Evolutionary conservation across 2,888 invertebrate species (phyloP), one percentile per base, ranked within the genome.

Genomic region (Onchidella celtica): DNA sequence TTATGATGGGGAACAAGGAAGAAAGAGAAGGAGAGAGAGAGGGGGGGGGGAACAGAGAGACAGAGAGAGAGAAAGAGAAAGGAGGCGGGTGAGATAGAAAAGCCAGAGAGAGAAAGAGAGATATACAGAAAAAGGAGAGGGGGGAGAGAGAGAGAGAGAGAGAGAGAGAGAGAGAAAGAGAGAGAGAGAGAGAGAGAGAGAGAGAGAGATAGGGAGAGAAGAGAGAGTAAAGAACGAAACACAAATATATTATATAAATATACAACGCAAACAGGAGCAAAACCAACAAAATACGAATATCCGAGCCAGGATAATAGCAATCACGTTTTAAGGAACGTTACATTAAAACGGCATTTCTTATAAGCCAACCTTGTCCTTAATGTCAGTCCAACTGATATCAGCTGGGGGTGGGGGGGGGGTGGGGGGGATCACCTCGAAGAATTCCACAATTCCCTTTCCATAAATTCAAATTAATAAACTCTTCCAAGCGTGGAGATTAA

Each of bases 11-110:
- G 36, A 36, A 24, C 17, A 63, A 21, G 63, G 17, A 17, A 47
- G 47, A 6, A 17, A 47, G 47, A 47, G 47, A 47, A 17, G 17
- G 47, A 47, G 47, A 75, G 75, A 75, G 38, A 75, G 75, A 75
- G 63, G 38, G 61, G 38, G 75, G 36, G 75, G 63, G 24, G 32
- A 40, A 36, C 24, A 63, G 40, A 65, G 61, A 75, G 63, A 38
- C 38, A 75, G 27, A 32, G 61, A 61, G 73, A 55, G 59, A 61
- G 75, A 75, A 4, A 74, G 63, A 74, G 61, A 59, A 3, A 57
- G 40, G 65, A 34, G 24, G 40, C 9, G 61, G n/a, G 66, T 29
- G 66, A 34, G 29, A 66, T 9, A 32, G 34, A 66, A 14, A 55
- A 55, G 55, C 11, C 11, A 14, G 66, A 14, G 17, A 36, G 70